Percentiles rank a stretch among this genome's conserved stretches.
Evolutionary conservation across 2,888 invertebrate genomes (phyloP).

Genomic region (Cancer borealis): DNA sequence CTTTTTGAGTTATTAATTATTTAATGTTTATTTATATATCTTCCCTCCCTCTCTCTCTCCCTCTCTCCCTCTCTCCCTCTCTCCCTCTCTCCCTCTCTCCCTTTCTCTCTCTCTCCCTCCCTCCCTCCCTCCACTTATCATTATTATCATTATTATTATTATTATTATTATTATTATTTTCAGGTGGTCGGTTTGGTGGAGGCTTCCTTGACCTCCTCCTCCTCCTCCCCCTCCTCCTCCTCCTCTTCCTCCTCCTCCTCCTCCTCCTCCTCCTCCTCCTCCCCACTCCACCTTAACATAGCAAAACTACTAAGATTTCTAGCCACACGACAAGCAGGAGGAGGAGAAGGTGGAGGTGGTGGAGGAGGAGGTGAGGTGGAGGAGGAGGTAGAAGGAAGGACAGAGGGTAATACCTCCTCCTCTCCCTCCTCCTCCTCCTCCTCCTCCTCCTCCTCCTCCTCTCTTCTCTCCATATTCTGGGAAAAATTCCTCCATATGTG

Average conservation of each 20-base stretch:
- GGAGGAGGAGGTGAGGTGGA: not conserved
- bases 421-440: not conserved
- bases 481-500: not conserved
- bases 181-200: too few relatives aligned
- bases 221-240: not conserved
- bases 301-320: too few relatives aligned
- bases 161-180: too few relatives aligned
- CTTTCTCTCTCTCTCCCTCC: too few relatives aligned
- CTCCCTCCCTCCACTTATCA: too few relatives aligned
- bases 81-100: too few relatives aligned
- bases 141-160: too few relatives aligned
- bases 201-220: too few relatives aligned
- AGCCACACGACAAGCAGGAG: not conserved
- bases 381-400: not conserved
- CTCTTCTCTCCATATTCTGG: slow-evolving; percentile 12
- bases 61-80: too few relatives aligned
- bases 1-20: too few relatives aligned
- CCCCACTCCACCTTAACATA: not conserved
- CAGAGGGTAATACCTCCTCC: not conserved
- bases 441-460: not conserved
- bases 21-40: too few relatives aligned
- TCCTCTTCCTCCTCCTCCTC: not conserved
- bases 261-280: not conserved
- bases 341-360: not conserved
- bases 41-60: too few relatives aligned